Evolutionary conservation across 2,113 vertebrate species (phyloP).

Genomic region (Psettodes erumei): DNA sequence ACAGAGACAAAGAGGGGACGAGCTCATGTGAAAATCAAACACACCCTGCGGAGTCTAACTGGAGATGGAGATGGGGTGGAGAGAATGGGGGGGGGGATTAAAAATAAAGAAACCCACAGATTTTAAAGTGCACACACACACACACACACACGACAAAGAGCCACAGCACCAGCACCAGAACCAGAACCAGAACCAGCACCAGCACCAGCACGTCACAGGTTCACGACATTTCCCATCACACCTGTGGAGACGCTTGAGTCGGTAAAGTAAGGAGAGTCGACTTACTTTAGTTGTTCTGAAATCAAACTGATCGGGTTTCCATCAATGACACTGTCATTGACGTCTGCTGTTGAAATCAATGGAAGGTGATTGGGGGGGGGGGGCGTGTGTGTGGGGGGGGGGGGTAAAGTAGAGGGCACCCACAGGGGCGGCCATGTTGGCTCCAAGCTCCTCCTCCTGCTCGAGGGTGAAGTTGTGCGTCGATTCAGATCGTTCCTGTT

Average conservation of each 20-base stretch:
- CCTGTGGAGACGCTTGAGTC: slow-evolving; percentile 76
- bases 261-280: slow-evolving; percentile 70
- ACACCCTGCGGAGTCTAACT: slow-evolving; percentile 54
- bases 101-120: slow-evolving; percentile 19
- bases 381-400: slow-evolving; percentile 65
- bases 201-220: slow-evolving; percentile 35
- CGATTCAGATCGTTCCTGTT: slow-evolving; percentile 32
- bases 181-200: slow-evolving; percentile 48
- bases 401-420: slow-evolving; percentile 77
- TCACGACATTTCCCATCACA: slow-evolving; percentile 74
- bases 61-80: slow-evolving; percentile 48
- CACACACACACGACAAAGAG: slow-evolving; percentile 43
- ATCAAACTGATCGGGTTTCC: slow-evolving; percentile 74
- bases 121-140: slow-evolving; percentile 46
- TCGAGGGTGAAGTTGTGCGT: slow-evolving; percentile 54
- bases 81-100: slow-evolving; percentile 56
- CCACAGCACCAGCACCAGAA: slow-evolving; percentile 37
- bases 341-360: slow-evolving; percentile 74
- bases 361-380: slow-evolving; percentile 67
- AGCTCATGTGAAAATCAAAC: slow-evolving; percentile 68
- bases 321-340: slow-evolving; percentile 85
- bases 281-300: slow-evolving; percentile 72
- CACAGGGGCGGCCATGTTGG: slow-evolving; percentile 85
- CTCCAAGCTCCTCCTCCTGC: slow-evolving; percentile 72
- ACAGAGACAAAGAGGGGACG: slow-evolving; percentile 57